Conservation (phyloP, 92 coral and sea anemone species). For the Pocillopora meandrina region DNA sequence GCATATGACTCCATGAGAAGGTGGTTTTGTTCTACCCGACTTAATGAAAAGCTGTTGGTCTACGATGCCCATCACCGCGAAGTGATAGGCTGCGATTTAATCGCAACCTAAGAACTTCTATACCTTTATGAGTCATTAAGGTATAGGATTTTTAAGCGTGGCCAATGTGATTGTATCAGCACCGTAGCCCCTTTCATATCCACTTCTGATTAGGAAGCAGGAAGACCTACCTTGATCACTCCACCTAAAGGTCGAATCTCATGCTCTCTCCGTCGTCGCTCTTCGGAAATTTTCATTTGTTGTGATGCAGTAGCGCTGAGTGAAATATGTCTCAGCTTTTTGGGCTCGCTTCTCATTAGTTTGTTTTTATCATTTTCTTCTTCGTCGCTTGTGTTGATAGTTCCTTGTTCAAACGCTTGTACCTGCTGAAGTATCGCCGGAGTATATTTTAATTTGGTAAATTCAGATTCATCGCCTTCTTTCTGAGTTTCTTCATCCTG, state of each 20-base stretch:
- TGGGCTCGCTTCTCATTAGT: conserved; percentile 8
- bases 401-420: conserved; percentile 29
- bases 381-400: neutral
- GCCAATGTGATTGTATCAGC: no score
- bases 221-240: neutral
- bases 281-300: neutral
- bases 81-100: no score
- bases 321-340: conserved; percentile 7
- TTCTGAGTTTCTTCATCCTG: neutral
- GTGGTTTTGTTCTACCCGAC: no score
- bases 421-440: neutral
- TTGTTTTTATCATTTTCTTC: neutral
- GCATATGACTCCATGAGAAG: no score
- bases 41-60: no score
- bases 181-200: neutral
- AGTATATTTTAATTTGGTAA: neutral
- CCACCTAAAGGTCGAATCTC: conserved; percentile 37
- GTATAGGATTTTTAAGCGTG: no score
- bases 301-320: conserved; percentile 6
- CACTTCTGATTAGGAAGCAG: neutral
- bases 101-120: no score
- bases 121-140: no score
- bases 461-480: neutral
- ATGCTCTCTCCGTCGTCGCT: conserved; percentile 2
- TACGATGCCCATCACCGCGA: no score